A percentile compares a stretch with the other conserved stretches of the same genome.
Evolutionary conservation across 2,113 vertebrate genomes (phyloP).

Genomic region (Ceratotherium simum): DNA sequence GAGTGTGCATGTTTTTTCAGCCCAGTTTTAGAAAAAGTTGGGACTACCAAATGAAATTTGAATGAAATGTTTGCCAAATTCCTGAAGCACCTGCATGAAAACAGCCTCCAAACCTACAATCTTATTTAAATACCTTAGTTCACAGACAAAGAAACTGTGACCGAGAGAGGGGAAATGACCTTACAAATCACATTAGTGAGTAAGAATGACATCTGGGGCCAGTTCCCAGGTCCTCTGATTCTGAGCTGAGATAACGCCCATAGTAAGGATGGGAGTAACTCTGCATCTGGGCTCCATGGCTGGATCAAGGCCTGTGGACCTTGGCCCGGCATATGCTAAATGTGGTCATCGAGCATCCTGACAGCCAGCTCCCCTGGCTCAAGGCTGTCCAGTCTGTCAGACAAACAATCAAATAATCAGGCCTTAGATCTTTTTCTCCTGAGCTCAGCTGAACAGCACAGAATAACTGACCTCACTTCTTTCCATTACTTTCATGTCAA

Average conservation of each 20-base stretch:
- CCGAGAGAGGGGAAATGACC: background rate
- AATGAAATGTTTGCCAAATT: background rate
- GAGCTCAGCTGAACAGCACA: background rate
- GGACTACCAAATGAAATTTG: background rate
- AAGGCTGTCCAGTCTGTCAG: background rate
- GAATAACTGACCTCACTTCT: background rate
- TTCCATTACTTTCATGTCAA: background rate
- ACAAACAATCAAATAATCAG: background rate
- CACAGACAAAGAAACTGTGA: constrained; percentile 18
- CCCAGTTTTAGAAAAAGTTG: constrained; percentile 26
- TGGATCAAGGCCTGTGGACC: background rate
- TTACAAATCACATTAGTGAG: background rate
- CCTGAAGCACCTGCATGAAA: background rate
- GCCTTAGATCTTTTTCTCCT: background rate
- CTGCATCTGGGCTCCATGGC: background rate
- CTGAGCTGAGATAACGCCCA: background rate
- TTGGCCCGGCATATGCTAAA: background rate
- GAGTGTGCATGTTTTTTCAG: background rate
- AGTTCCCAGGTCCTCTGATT: background rate
- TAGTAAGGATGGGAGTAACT: background rate
- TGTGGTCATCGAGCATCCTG: background rate
- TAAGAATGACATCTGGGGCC: background rate
- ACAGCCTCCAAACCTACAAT: background rate
- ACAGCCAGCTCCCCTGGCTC: background rate
- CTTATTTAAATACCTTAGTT: background rate